Evolutionary conservation across 2,113 vertebrate genomes (phyloP), one percentile per base, ranked within the genome.

Genomic region (Abramis brama): DNA sequence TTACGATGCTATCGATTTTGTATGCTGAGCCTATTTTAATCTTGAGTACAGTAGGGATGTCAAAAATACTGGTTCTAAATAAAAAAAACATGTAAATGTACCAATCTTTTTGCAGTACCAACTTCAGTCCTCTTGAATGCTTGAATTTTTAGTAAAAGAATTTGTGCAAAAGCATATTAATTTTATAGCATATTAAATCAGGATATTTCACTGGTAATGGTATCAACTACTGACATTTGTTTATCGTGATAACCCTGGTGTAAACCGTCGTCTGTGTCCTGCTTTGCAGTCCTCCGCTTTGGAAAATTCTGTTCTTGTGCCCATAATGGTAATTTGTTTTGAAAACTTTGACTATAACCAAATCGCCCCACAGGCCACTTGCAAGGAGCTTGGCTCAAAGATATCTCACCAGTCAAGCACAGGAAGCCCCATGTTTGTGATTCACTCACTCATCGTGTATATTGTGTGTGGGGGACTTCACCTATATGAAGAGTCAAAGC

Each of bases 401-500:
- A 39, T 71, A 71, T 85, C 15, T 27, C 23, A 0, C 39, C 55
- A 59, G 76, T 59, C 85, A 36, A 73, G 47, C 25, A 64, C 75
- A 45, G 19, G 45, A 84, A 78, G 62, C 25, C 71, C 84, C 62
- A 64, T 30, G 62, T 75, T 74, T 89, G 84, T 86, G 86, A 86
- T 89, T 79, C 60, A 64, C 83, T 87, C 75, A 55, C 83, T 86
- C 36, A 64, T 89, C 87, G 13, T 82, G 80, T 25, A 27, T 59
- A 77, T 89, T 87, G 86, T 68, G 52, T 88, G 86, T 82, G 79
- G 87, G 89, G 62, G 19, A 52, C 45, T 66, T 87, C 86, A 75
- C 87, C 39, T 15, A 5, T 75, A 68, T 74, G 89, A 87, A 90
- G 89, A 87, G 21, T 50, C 47, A 52, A 57, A 57, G 55, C 19